phyloP scores from a whole-genome alignment of 2,797 vertebrate genomes.

The Gambelia wislizenii region DNA sequence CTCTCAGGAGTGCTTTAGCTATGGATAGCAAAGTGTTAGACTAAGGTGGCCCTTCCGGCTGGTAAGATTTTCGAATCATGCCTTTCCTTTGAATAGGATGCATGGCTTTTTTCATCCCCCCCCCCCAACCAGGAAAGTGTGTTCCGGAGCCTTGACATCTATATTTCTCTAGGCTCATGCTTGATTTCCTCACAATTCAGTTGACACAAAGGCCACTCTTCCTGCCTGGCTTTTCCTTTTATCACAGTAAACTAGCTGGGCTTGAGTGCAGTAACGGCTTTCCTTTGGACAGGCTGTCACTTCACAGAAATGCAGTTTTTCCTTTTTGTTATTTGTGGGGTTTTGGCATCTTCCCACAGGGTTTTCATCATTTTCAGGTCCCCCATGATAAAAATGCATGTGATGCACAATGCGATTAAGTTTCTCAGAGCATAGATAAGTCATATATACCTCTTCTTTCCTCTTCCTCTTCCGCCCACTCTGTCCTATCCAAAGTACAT shows the following conservation, averaged over 20 bases:
- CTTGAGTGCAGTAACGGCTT: accelerated
- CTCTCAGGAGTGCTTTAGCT: too few species aligned
- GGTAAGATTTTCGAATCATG: background rate
- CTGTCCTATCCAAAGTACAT: background rate
- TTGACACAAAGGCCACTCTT: accelerated
- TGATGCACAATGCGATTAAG: accelerated
- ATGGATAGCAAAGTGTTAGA: too few species aligned
- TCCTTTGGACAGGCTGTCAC: accelerated
- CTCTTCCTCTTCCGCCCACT: background rate
- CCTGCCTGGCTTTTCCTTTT: background rate
- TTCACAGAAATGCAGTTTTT: background rate
- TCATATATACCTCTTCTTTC: background rate
- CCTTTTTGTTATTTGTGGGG: background rate
- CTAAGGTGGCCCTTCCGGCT: too few species aligned
- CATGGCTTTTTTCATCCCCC: background rate
- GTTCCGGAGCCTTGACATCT: background rate
- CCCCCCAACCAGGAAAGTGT: background rate
- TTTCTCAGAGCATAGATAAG: background rate
- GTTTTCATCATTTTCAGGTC: background rate
- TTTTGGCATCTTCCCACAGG: background rate
- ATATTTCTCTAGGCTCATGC: background rate
- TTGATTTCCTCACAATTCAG: background rate
- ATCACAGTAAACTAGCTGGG: accelerated
- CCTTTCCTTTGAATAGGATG: background rate
- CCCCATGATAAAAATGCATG: background rate